These are phyloP conservation scores for Passer domesticus DNA, from an alignment of 2,113 vertebrate species.

Conservation along the genomic window DNA sequence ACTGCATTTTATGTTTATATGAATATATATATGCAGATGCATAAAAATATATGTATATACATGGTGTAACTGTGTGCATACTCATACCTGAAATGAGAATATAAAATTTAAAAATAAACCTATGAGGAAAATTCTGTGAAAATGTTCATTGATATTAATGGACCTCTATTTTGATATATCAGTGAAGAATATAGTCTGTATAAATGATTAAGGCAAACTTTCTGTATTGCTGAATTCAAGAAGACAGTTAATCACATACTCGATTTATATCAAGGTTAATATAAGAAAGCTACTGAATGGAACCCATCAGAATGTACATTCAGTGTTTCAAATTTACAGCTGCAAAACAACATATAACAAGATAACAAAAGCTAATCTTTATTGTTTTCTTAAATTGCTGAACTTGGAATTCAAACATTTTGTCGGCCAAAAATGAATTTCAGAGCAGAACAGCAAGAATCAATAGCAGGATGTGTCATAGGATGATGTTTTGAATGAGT, in stretches of 20 bases:
- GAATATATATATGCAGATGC: background rate
- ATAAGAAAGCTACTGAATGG: background rate
- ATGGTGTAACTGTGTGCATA: background rate
- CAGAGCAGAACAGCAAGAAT: background rate
- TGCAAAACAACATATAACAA: background rate
- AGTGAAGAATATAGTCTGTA: background rate
- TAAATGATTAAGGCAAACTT: background rate
- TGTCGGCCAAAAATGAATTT: background rate
- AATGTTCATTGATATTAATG: background rate
- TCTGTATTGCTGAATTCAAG: background rate
- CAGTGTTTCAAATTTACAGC: background rate
- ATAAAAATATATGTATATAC: background rate
- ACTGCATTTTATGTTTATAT: background rate
- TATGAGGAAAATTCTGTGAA: background rate
- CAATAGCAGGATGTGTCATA: background rate
- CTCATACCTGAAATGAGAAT: background rate
- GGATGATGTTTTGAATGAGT: background rate
- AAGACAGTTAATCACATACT: background rate
- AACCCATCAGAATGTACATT: background rate
- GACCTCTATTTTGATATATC: background rate
- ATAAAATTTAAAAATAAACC: background rate
- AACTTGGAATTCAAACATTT: background rate
- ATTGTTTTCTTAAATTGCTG: background rate
- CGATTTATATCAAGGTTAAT: background rate
- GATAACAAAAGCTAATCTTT: background rate